Conservation (phyloP, 1,140 invertebrate species). For the Chymomyza costata region DNA sequence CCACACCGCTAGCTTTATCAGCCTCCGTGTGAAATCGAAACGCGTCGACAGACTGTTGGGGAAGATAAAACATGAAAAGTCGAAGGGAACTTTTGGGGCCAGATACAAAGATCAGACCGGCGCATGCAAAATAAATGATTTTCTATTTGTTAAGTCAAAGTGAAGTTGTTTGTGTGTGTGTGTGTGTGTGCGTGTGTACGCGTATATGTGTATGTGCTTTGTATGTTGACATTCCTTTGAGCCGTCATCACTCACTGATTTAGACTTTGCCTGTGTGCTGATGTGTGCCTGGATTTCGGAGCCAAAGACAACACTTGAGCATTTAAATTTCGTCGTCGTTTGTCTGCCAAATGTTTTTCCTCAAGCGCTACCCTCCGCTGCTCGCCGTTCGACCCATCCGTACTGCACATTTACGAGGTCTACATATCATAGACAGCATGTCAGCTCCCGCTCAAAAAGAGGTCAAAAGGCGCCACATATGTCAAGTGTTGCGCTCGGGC, state of each 20-base stretch:
- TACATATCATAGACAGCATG: not conserved
- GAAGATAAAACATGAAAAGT: not conserved
- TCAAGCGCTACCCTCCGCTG: conserved; percentile 7
- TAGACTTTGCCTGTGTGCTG: conserved; percentile 16
- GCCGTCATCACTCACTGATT: conserved; percentile 61
- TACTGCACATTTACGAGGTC: too few relatives aligned
- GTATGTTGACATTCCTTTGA: conserved; percentile 69
- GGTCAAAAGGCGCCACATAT: conserved; percentile 71
- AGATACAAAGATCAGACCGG: conserved; percentile 22
- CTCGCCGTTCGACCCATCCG: not conserved
- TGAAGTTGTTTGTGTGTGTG: conserved; percentile 48
- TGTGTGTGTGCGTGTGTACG: conserved; percentile 27
- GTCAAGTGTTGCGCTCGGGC: conserved; percentile 46
- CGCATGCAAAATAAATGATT: conserved; percentile 69
- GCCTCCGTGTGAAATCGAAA: conserved; percentile 41
- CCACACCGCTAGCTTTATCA: conserved; percentile 12
- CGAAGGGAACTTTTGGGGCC: conserved; percentile 18
- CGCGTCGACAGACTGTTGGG: too few relatives aligned
- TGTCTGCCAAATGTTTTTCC: conserved; percentile 49
- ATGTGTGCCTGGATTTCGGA: conserved; percentile 1
- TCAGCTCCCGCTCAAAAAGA: conserved; percentile 33
- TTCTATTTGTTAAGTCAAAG: conserved; percentile 72
- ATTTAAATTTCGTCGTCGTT: conserved; percentile 58
- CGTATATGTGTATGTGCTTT: conserved; percentile 29
- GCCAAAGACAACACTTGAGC: conserved; percentile 51